Percentiles rank a stretch among this genome's conserved stretches.
phyloP scores from a whole-genome alignment of 2,113 vertebrate species.

The Phocoena phocoena region DNA sequence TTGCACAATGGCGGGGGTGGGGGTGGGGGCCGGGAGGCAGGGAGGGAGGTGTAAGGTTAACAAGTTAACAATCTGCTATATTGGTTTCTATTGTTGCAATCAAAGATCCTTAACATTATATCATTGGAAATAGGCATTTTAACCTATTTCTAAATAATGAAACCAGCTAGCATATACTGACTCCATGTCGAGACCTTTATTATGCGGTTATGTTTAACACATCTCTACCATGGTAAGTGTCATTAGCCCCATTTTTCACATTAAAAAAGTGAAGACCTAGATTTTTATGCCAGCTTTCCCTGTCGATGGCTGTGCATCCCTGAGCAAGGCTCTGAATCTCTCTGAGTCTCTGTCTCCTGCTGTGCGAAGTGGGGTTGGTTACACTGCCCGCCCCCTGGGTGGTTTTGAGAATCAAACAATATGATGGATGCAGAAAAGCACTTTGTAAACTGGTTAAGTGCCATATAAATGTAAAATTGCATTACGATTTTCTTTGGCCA shows the following conservation, averaged over 20 bases:
- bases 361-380: neutral
- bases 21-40: accelerated
- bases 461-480: neutral
- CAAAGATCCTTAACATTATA: neutral
- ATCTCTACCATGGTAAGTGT: neutral
- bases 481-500: neutral
- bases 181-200: neutral
- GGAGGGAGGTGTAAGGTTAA: neutral
- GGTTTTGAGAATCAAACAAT: neutral
- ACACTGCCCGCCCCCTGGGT: too few relatives aligned
- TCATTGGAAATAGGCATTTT: neutral
- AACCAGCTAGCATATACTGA: neutral
- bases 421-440: neutral
- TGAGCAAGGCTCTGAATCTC: neutral
- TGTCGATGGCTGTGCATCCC: neutral
- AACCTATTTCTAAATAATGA: neutral
- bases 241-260: neutral
- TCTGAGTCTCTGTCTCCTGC: neutral
- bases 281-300: neutral
- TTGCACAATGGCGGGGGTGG: neutral
- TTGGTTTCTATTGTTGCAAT: neutral
- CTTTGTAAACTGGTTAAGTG: neutral
- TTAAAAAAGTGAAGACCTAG: neutral
- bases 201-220: neutral
- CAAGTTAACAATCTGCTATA: neutral